Percentiles rank a stretch among this genome's conserved stretches.
Conservation (phyloP, 2,797 vertebrate genomes). For the Argentina silus region DNA sequence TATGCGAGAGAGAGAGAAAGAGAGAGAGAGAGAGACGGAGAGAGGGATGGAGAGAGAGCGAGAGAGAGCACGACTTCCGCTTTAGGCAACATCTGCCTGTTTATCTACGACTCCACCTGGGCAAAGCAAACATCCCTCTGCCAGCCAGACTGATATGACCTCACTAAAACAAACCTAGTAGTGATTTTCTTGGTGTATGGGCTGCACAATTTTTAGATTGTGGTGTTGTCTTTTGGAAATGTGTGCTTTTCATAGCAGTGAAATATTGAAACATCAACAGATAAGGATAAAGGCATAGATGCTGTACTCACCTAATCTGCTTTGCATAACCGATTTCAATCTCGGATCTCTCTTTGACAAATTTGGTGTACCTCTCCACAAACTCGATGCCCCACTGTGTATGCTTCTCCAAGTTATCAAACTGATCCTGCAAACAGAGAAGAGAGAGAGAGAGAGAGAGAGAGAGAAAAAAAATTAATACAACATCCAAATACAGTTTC, state of each 20-base stretch:
- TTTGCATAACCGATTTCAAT: constrained; percentile 99
- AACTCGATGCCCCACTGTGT: constrained; percentile 98
- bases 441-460: constrained; percentile 26
- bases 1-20: not conserved
- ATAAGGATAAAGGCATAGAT: not conserved
- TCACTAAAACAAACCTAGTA: not conserved
- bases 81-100: constrained; percentile 10
- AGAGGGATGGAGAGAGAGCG: constrained; percentile 23
- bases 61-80: constrained; percentile 19
- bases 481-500: not conserved
- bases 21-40: not conserved
- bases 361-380: constrained; percentile 96
- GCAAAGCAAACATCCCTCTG: not conserved
- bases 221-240: not conserved
- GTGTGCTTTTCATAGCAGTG: not conserved
- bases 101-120: constrained; percentile 6
- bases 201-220: not conserved
- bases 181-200: not conserved
- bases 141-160: not conserved
- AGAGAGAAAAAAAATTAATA: not conserved
- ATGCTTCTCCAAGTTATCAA: constrained; percentile 99
- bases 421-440: constrained; percentile 89
- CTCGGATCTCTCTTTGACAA: constrained; percentile 96
- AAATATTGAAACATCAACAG: not conserved
- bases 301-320: constrained; percentile 91